Evolutionary conservation across 1,140 invertebrate species (phyloP).

Genomic region (Drosophila bocki): DNA sequence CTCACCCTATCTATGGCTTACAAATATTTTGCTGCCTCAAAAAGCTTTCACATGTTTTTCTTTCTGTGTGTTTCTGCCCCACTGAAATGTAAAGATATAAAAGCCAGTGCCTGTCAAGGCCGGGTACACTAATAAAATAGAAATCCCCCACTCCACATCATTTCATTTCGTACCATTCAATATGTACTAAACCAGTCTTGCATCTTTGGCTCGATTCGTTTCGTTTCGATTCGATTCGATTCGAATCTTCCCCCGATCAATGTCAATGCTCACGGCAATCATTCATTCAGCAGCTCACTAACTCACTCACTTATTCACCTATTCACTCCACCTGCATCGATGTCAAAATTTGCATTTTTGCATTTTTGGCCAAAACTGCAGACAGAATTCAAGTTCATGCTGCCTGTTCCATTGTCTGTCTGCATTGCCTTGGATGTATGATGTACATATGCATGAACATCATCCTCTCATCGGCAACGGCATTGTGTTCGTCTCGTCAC

Average conservation of each 20-base stretch:
- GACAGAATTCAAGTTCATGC: slow-evolving; percentile 45
- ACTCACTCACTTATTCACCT: background rate
- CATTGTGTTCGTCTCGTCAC: slow-evolving; percentile 32
- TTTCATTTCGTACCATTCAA: slow-evolving; percentile 2
- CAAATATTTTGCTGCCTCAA: no score
- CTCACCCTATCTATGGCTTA: no score
- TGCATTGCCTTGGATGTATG: slow-evolving; percentile 31
- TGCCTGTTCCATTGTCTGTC: slow-evolving; percentile 37
- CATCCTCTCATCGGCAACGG: slow-evolving; percentile 1
- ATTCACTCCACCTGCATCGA: slow-evolving; percentile 21
- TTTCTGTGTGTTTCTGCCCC: background rate
- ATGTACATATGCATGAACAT: background rate
- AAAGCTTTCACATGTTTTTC: no score
- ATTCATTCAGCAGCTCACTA: slow-evolving; percentile 9
- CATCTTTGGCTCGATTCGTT: slow-evolving; percentile 11
- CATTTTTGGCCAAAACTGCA: slow-evolving; percentile 28
- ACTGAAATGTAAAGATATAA: slow-evolving; percentile 23
- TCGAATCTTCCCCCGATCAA: slow-evolving; percentile 32
- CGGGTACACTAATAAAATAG: slow-evolving; percentile 27
- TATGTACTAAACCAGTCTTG: slow-evolving; percentile 18
- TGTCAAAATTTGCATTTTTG: slow-evolving; percentile 48
- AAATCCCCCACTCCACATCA: slow-evolving; percentile 26
- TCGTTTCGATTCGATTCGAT: background rate
- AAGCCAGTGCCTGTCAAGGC: slow-evolving; percentile 44
- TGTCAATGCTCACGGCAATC: slow-evolving; percentile 37